A percentile compares a stretch with the other conserved stretches of the same genome.
Conservation (phyloP, 2,113 vertebrate species). For the Rhynchomys soricoides region DNA sequence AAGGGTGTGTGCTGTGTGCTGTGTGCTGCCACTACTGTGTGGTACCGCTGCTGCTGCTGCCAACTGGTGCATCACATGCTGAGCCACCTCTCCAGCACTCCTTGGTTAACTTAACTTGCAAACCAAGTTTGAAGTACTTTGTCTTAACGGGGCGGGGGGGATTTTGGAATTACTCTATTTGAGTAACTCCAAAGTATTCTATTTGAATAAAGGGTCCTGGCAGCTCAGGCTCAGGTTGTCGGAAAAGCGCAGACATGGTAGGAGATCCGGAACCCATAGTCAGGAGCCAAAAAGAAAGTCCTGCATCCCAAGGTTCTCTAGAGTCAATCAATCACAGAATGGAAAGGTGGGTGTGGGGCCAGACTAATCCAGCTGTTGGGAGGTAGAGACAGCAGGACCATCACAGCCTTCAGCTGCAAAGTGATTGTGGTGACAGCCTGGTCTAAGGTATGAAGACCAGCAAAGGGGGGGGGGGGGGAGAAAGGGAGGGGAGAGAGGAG, state of each 20-base stretch:
- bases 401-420: neutral
- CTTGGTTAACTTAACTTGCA: neutral
- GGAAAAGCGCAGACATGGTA: neutral
- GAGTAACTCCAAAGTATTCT: no score
- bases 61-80: accelerated
- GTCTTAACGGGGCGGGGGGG: no score
- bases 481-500: neutral
- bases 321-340: neutral
- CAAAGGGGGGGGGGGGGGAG: neutral
- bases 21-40: neutral
- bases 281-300: neutral
- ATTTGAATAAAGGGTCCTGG: no score
- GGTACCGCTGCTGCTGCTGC: neutral
- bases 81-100: neutral
- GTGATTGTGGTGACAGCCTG: neutral
- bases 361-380: neutral
- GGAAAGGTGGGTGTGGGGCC: neutral
- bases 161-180: slow-evolving; percentile 33
- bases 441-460: neutral
- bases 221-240: neutral
- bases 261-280: neutral
- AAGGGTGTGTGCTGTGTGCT: no score
- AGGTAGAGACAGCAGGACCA: neutral
- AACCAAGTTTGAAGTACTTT: neutral
- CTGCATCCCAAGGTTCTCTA: neutral